phyloP scores from a whole-genome alignment of 2,888 invertebrate species.

The Vesta saturnalis region DNA sequence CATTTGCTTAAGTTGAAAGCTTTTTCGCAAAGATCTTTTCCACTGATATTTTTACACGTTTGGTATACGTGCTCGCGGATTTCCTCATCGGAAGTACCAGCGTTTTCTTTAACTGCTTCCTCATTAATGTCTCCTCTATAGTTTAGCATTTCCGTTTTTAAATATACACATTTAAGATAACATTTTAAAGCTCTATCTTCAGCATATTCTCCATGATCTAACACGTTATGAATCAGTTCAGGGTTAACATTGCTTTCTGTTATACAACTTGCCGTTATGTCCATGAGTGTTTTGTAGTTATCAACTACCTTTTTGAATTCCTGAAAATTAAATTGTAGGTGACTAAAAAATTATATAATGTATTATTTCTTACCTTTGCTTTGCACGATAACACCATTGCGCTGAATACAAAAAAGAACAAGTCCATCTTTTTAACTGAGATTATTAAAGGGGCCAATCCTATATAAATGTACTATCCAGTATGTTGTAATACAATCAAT shows the following conservation, averaged over 20 bases:
- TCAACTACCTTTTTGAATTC: not conserved
- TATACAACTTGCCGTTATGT: not conserved
- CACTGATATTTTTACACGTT: not conserved
- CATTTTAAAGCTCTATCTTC: not conserved
- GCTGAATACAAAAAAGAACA: too few relatives aligned
- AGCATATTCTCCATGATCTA: not conserved
- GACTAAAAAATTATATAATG: too few relatives aligned
- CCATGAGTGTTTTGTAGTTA: not conserved
- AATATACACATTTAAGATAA: constrained; percentile 7
- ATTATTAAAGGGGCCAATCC: too few relatives aligned
- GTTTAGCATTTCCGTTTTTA: not conserved
- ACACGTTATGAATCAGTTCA: not conserved
- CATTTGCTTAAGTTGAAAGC: constrained; percentile 13
- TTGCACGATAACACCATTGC: too few relatives aligned
- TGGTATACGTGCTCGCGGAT: not conserved
- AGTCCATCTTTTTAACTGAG: too few relatives aligned
- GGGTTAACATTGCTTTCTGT: not conserved
- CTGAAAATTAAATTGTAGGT: not conserved
- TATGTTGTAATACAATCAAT: too few relatives aligned
- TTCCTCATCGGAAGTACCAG: not conserved
- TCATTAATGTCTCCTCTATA: not conserved
- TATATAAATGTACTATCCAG: too few relatives aligned
- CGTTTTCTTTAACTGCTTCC: not conserved
- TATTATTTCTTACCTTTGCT: too few relatives aligned
- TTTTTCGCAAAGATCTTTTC: constrained; percentile 8